Evolutionary conservation across 1,140 invertebrate species (phyloP).

Genomic region (Globodera ellingtonae): DNA sequence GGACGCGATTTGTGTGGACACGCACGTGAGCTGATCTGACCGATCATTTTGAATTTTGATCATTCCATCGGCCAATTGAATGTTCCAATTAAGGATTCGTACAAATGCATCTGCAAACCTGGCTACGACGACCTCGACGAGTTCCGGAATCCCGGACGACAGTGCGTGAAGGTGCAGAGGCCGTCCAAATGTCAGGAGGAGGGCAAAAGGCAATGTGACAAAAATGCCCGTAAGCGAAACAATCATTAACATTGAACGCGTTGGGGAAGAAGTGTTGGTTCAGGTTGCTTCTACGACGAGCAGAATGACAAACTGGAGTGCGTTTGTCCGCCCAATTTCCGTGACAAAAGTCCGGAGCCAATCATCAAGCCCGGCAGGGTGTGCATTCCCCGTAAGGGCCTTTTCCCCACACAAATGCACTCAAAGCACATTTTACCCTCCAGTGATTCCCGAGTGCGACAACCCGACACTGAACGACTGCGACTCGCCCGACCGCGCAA

Average conservation of each 20-base stretch:
- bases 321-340: slow-evolving; percentile 58
- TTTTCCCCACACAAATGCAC: too few relatives aligned
- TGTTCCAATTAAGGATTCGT: slow-evolving; percentile 46
- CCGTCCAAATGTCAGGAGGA: slow-evolving; percentile 49
- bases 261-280: not conserved
- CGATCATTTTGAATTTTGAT: slow-evolving; percentile 27
- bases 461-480: slow-evolving; percentile 64
- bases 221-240: slow-evolving; percentile 54
- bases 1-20: slow-evolving; percentile 62
- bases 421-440: not conserved
- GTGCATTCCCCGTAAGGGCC: slow-evolving; percentile 61
- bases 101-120: slow-evolving; percentile 60
- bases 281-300: slow-evolving; percentile 21
- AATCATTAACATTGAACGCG: not conserved
- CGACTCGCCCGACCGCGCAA: slow-evolving; percentile 60
- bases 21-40: slow-evolving; percentile 33
- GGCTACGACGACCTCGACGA: slow-evolving; percentile 64
- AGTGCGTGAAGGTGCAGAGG: slow-evolving; percentile 61
- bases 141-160: slow-evolving; percentile 61
- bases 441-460: slow-evolving; percentile 64
- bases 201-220: slow-evolving; percentile 60
- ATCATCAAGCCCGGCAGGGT: slow-evolving; percentile 55
- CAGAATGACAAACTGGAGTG: slow-evolving; percentile 38
- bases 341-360: slow-evolving; percentile 56
- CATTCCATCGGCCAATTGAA: not conserved